phyloP scores from a whole-genome alignment of 2,797 vertebrate genomes.

The Myiotriccus ornatus region DNA sequence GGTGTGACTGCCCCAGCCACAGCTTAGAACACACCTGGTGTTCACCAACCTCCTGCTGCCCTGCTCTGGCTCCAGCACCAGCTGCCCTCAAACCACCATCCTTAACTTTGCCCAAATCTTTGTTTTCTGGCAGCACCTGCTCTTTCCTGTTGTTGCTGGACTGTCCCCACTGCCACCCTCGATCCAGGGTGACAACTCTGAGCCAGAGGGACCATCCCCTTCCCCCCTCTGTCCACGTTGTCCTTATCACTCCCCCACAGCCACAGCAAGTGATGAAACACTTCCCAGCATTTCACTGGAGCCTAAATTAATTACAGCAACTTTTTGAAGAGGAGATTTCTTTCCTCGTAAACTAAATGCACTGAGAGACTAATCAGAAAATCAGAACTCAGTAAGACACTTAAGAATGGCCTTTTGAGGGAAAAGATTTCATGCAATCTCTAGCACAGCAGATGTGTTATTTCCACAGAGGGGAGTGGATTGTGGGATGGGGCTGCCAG shows the following conservation, averaged over 20 bases:
- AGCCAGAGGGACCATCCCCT: not conserved
- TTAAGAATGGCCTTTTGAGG: constrained; percentile 4
- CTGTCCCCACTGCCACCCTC: not conserved
- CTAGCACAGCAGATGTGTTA: not conserved
- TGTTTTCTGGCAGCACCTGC: not conserved
- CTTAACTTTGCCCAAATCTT: not conserved
- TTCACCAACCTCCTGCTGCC: not conserved
- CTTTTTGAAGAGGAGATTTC: not conserved
- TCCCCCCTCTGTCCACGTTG: not conserved
- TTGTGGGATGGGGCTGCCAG: not conserved
- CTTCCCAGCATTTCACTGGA: not conserved
- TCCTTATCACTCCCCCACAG: constrained; percentile 1
- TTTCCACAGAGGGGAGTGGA: not conserved
- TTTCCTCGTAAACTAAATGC: constrained; percentile 27
- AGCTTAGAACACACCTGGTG: accelerated
- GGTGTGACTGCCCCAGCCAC: not conserved
- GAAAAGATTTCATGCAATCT: not conserved
- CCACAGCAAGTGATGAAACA: not conserved
- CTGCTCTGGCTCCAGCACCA: not conserved
- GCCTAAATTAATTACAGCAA: constrained; percentile 30
- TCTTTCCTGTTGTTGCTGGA: not conserved
- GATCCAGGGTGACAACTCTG: not conserved
- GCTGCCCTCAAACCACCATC: not conserved
- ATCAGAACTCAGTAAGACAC: not conserved
- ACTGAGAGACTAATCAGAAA: not conserved